phyloP scores from a whole-genome alignment of 2,888 invertebrate genomes.

The Hoplodrina blanda region DNA sequence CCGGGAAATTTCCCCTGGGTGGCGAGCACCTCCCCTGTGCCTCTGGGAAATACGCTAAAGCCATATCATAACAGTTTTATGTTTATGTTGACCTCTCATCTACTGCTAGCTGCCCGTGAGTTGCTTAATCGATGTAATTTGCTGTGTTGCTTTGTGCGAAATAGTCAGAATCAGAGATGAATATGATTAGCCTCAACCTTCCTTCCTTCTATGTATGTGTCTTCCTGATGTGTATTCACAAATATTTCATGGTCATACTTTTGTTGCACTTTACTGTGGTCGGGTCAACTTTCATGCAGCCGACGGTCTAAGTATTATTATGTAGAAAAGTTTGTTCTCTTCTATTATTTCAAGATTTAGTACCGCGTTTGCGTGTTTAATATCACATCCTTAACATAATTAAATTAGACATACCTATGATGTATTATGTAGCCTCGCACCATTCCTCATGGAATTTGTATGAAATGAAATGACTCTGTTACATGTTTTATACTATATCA shows the following conservation, averaged over 20 bases:
- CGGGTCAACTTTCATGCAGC: background rate
- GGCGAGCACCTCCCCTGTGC: slow-evolving; percentile 81
- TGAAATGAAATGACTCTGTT: slow-evolving; percentile 51
- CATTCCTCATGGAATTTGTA: slow-evolving; percentile 51
- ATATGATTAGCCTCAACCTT: background rate
- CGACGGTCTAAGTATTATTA: background rate
- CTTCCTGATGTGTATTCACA: background rate
- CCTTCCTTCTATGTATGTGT: background rate
- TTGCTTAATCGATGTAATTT: slow-evolving; percentile 76
- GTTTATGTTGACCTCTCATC: slow-evolving; percentile 89
- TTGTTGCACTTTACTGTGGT: background rate
- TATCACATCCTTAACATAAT: slow-evolving; percentile 44
- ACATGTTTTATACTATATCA: slow-evolving; percentile 53
- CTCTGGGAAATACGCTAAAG: slow-evolving; percentile 89
- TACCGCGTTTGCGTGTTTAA: slow-evolving; percentile 20
- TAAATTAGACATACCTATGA: slow-evolving; percentile 43
- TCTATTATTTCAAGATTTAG: background rate
- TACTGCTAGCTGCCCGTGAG: slow-evolving; percentile 68
- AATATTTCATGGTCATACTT: background rate
- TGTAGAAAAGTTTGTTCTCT: background rate
- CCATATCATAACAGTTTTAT: slow-evolving; percentile 91
- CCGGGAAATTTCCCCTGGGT: slow-evolving; percentile 90
- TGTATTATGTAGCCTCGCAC: slow-evolving; percentile 26
- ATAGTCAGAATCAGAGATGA: background rate
- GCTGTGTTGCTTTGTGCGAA: slow-evolving; percentile 28